Percentiles rank a stretch among this genome's conserved stretches.
These are phyloP conservation scores for Blomia tropicalis DNA, from an alignment of 2,888 invertebrate species.

Conservation along the genomic window DNA sequence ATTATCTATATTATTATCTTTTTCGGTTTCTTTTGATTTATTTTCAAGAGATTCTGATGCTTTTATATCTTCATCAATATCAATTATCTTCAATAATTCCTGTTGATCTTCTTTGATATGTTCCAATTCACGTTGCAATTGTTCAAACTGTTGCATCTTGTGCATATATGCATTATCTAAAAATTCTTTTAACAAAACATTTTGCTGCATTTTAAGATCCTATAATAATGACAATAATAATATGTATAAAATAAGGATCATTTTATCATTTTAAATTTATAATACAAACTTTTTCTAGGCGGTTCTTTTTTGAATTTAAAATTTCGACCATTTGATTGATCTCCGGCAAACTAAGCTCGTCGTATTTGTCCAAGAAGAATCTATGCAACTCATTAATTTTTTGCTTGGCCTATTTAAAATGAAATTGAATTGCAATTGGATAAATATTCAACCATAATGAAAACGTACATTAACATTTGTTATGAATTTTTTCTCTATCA, in stretches of 20 bases:
- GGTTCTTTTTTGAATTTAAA: conserved; percentile 56
- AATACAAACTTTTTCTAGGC: conserved; percentile 54
- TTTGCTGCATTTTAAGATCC: conserved; percentile 39
- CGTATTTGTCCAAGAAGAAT: conserved; percentile 29
- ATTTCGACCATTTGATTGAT: conserved; percentile 65
- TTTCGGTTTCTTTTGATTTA: too few species aligned
- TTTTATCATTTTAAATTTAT: conserved; percentile 15
- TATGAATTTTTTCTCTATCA: conserved; percentile 27
- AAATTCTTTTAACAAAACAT: conserved; percentile 65
- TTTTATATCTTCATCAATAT: neutral
- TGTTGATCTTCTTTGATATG: conserved; percentile 56
- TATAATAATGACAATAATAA: conserved; percentile 15
- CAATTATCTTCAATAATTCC: conserved; percentile 44
- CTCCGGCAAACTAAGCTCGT: conserved; percentile 50
- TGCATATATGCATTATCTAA: conserved; percentile 55
- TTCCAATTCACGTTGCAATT: conserved; percentile 53
- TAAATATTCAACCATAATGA: neutral
- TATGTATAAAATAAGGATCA: conserved; percentile 19
- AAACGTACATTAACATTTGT: neutral
- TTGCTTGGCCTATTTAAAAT: conserved; percentile 4
- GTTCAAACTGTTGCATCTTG: conserved; percentile 50
- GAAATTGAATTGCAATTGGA: neutral
- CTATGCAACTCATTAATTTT: conserved; percentile 29
- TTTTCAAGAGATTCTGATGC: neutral
- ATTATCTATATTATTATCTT: neutral